phyloP scores from a whole-genome alignment of 2,888 invertebrate genomes.

The Drosophila neotestacea region DNA sequence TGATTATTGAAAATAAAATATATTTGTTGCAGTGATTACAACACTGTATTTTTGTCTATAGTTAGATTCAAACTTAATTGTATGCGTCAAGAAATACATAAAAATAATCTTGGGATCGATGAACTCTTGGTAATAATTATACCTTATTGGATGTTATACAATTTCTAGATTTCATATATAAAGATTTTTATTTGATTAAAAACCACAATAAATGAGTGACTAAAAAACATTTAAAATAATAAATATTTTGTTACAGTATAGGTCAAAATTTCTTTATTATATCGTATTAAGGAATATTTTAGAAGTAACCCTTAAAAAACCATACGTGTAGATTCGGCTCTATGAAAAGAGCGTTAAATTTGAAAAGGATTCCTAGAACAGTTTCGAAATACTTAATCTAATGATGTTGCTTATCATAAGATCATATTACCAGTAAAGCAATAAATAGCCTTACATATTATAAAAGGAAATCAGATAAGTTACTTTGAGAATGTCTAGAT shows the following conservation, averaged over 20 bases:
- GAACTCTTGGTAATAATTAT: no score
- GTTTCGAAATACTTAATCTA: neutral
- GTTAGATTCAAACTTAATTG: no score
- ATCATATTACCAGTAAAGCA: conserved; percentile 13
- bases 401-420: neutral
- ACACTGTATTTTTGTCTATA: neutral
- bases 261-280: no score
- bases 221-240: neutral
- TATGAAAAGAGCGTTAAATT: no score
- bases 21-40: no score
- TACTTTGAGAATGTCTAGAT: conserved; percentile 17
- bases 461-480: conserved; percentile 11
- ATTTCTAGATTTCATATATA: no score
- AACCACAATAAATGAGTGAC: neutral
- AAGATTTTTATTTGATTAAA: neutral
- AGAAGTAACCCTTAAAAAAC: neutral
- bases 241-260: no score
- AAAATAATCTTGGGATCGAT: no score
- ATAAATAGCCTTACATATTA: neutral
- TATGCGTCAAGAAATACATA: neutral
- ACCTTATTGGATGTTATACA: no score
- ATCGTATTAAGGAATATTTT: no score
- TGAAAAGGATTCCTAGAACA: neutral
- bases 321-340: no score
- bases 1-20: neutral